Percentiles rank a stretch among this genome's conserved stretches.
Conservation (phyloP, 2,888 invertebrate genomes). For the Synanthedon formicaeformis region DNA sequence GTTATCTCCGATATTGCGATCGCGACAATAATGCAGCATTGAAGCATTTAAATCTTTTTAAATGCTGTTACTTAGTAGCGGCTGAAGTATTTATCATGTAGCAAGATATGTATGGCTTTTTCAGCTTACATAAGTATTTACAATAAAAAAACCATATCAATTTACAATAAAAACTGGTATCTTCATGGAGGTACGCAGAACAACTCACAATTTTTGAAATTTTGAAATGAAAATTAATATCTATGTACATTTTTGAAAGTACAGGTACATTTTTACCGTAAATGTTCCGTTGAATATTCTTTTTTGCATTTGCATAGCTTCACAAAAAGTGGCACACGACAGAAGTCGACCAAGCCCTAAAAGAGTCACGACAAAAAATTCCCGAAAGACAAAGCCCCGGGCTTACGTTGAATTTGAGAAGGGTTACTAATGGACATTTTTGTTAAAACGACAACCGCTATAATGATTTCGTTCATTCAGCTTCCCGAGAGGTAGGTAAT, state of each 20-base stretch:
- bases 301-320: conserved; percentile 7
- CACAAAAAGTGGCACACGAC: conserved; percentile 11
- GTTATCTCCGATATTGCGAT: conserved; percentile 1
- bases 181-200: no score
- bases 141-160: no score
- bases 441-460: conserved; percentile 32
- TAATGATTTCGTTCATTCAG: conserved; percentile 27
- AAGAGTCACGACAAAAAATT: conserved; percentile 9
- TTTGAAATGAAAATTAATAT: background rate
- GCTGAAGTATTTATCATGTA: background rate
- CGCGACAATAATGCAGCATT: conserved; percentile 8
- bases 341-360: conserved; percentile 12
- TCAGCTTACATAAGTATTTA: no score
- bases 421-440: conserved; percentile 47
- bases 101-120: background rate
- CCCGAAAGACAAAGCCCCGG: conserved; percentile 25
- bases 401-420: conserved; percentile 40
- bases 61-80: no score
- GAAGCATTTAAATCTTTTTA: background rate
- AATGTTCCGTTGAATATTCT: background rate
- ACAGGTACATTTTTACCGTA: background rate
- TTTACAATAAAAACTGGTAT: no score
- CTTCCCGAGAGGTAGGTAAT: conserved; percentile 3
- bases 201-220: no score
- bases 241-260: background rate